Base-by-base conservation (phyloP, 2,797 vertebrate genomes). In the Enteromius trimaculatus region DNA sequence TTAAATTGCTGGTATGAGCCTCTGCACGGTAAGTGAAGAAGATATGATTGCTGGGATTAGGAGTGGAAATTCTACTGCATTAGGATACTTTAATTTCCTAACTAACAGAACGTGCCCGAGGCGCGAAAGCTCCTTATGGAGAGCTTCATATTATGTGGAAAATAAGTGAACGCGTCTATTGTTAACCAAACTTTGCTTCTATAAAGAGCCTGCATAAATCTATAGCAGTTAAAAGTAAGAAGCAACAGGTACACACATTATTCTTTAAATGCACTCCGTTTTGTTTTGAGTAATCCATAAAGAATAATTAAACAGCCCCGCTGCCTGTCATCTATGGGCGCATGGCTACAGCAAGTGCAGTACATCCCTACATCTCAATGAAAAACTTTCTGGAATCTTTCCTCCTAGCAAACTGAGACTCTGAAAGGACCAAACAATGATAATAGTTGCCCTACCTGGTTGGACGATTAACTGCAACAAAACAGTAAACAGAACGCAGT, bases 401-500 rank as follows among this genome's bases (percentile, higher is more conserved):
- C 21, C 16, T 70, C 9, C 10, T 31, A 29, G 60, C 49, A 69
- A 11, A 13, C 2, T 55, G 47, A 82, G 16, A n/a, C 29, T 6
- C 58, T 23, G 8, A 71, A 49, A 69, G 51, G 2, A 65, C 0
- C 64, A 47, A 62, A 9, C 29, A 39, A 62, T 21, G 1, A 42
- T 19, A 64, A 81, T 23, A 44, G 31, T 16, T 31, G 70, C 44
- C 93, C 91, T 93, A 96, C 95, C 95, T 94, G 94, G 89, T 84
- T 89, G 91, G 88, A 94, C 88, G 87, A 91, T 90, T 49, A 93
- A 87, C 85, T 94, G 93, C 79, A 95, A 86, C 90, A 92, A 89
- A 78, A 93, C 92, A 91, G 88, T 89, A 87, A 95, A 90, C 89
- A 95, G 92, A 88, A 94, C 91, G 92, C 93, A 94, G 92, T 89